Base-by-base conservation (phyloP, 2,888 invertebrate species). In the Rapana venosa region DNA sequence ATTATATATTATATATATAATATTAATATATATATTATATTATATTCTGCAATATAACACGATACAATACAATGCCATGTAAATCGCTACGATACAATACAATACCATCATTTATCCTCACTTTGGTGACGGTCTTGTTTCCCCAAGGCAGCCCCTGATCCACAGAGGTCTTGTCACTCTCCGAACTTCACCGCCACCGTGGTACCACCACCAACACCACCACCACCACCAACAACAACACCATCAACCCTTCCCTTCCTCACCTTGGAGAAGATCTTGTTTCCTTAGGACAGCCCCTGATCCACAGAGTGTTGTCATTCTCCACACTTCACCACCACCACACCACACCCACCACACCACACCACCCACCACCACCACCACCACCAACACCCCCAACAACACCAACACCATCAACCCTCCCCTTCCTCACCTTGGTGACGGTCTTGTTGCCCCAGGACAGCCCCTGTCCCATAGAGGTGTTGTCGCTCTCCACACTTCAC, bases 151-250 rank as follows among this genome's bases (percentile, higher is more conserved):
- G 93, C 32, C 94, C 94, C 87, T 93, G 92, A 0, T 94, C 91
- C 20, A 93, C 93, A 0, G 94, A 94, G 85, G 92, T 92, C 88
- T 94, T 94, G 61, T 94, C 94, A 0, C 93, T 92, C 81, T 94
- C 94, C 47, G 93, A 91, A 77, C 90, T n/a, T 47, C 61, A 15
- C 15, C 61, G 13, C 15, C 61, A 15, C 15, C 61, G n/a, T n/a
- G n/a, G n/a, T n/a, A 61, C 15, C 61, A 15, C 15, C 15, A 1
- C 61, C 61, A 61, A 4, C 61, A 61, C 61, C 61, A 61, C 61
- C 61, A 61, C 61, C 74, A 79, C 15, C 77, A 79, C 15, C 17
- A 32, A 15, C 77, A 77, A 20, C 30, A 77, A 30, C 77, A 79
- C 1, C 32, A 17, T 32, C 32, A 79, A 15, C 15, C 58, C 8